Conservation (phyloP, 2,113 vertebrate species). For the Fukomys damarensis region DNA sequence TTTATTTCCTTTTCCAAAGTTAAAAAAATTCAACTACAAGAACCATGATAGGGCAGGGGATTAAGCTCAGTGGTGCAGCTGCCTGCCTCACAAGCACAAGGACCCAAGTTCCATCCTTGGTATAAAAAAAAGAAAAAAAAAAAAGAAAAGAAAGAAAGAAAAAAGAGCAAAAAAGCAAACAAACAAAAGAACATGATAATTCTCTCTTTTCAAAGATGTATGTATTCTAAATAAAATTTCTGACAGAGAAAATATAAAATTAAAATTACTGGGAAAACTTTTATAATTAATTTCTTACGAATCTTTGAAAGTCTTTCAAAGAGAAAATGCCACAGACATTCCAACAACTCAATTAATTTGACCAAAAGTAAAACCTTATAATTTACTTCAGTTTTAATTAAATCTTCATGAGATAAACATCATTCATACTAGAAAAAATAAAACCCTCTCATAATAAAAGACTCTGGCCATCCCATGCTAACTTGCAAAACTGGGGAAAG, state of each 20-base stretch:
- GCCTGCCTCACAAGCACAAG: no score
- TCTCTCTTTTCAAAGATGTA: slow-evolving; percentile 18
- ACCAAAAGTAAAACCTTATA: slow-evolving; percentile 12
- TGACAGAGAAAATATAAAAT: slow-evolving; percentile 34
- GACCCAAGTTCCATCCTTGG: no score
- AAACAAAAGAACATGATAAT: no score
- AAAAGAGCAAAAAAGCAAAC: no score
- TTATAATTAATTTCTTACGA: slow-evolving; percentile 13
- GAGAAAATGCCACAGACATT: background rate
- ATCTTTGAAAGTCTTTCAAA: background rate
- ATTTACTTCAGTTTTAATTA: background rate
- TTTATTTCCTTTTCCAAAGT: background rate
- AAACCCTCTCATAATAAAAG: background rate
- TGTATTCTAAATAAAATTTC: slow-evolving; percentile 17
- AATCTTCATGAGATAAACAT: background rate
- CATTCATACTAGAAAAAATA: slow-evolving; percentile 38
- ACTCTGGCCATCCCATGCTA: background rate
- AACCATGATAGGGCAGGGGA: no score
- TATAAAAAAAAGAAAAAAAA: no score
- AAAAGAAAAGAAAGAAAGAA: no score
- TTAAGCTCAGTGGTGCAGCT: no score
- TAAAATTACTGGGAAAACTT: background rate
- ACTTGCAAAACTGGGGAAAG: background rate
- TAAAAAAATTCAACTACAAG: slow-evolving; percentile 16
- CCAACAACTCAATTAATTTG: background rate